Evolutionary conservation across 2,797 vertebrate genomes (phyloP).

Genomic region (Cheirogaleus major): DNA sequence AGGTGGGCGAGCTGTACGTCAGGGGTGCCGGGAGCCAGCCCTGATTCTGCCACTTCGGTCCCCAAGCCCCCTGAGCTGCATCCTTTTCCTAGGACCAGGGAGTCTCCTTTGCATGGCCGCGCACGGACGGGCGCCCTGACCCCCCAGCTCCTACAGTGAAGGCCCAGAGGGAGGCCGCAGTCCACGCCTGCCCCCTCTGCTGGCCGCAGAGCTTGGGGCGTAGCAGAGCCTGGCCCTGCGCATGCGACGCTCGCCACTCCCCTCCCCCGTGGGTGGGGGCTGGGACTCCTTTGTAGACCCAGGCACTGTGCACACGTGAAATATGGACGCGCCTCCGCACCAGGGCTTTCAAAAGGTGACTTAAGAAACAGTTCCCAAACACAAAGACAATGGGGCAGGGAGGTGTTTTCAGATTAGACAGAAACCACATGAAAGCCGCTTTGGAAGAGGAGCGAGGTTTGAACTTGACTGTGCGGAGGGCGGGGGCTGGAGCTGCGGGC

Average conservation of each 20-base stretch:
- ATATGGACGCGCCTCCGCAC: neutral
- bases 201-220: rapidly evolving
- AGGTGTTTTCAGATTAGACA: constrained; percentile 53
- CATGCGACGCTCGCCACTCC: too few relatives aligned
- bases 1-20: neutral
- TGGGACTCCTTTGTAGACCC: neutral
- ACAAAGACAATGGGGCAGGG: neutral
- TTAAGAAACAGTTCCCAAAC: neutral
- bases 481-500: neutral
- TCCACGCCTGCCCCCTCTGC: neutral
- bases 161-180: neutral
- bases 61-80: neutral
- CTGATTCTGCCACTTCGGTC: too few relatives aligned
- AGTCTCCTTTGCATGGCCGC: neutral
- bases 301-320: neutral
- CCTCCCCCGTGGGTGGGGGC: neutral
- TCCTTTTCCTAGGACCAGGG: neutral
- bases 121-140: neutral
- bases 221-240: neutral
- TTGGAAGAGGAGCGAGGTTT: constrained; percentile 1
- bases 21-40: too few relatives aligned
- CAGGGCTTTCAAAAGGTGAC: neutral
- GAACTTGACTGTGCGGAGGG: constrained; percentile 59
- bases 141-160: neutral
- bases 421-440: constrained; percentile 75